A percentile compares a stretch with the other conserved stretches of the same genome.
These are phyloP conservation scores for Galerucella nymphaeae DNA, from an alignment of 2,888 invertebrate genomes.

Conservation along the genomic window DNA sequence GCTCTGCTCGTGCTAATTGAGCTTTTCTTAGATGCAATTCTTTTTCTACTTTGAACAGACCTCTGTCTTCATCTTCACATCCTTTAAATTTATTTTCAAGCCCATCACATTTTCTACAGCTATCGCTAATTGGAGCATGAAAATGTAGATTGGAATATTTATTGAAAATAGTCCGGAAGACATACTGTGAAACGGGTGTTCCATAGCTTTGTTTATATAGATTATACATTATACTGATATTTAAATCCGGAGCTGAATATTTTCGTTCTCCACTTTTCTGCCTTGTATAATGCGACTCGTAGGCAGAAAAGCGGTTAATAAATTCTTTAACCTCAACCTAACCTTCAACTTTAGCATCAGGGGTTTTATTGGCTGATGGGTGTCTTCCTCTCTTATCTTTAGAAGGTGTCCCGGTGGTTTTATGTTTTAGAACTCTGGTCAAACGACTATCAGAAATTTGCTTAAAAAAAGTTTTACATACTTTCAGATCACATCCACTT, in stretches of 20 bases:
- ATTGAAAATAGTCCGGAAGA: slow-evolving; percentile 33
- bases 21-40: slow-evolving; percentile 31
- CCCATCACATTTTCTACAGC: slow-evolving; percentile 37
- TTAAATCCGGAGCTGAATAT: slow-evolving; percentile 38
- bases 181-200: slow-evolving; percentile 12
- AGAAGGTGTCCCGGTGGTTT: slow-evolving; percentile 6
- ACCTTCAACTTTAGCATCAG: slow-evolving; percentile 4
- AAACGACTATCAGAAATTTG: slow-evolving; percentile 1
- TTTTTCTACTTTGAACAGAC: slow-evolving; percentile 25
- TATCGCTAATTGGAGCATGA: slow-evolving; percentile 32
- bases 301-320: slow-evolving; percentile 28
- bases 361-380: slow-evolving; percentile 6
- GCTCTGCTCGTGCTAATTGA: slow-evolving; percentile 23
- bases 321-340: slow-evolving; percentile 1
- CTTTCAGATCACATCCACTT: slow-evolving; percentile 9
- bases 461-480: slow-evolving; percentile 3
- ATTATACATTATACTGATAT: slow-evolving; percentile 8
- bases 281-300: slow-evolving; percentile 45
- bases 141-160: slow-evolving; percentile 36
- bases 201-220: slow-evolving; percentile 8
- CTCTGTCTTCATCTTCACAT: not conserved
- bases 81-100: slow-evolving; percentile 13
- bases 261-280: slow-evolving; percentile 41
- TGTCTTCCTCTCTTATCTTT: not conserved
- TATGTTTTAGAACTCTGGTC: not conserved